phyloP scores from a whole-genome alignment of 2,113 vertebrate species.

The Hypomesus transpacificus region DNA sequence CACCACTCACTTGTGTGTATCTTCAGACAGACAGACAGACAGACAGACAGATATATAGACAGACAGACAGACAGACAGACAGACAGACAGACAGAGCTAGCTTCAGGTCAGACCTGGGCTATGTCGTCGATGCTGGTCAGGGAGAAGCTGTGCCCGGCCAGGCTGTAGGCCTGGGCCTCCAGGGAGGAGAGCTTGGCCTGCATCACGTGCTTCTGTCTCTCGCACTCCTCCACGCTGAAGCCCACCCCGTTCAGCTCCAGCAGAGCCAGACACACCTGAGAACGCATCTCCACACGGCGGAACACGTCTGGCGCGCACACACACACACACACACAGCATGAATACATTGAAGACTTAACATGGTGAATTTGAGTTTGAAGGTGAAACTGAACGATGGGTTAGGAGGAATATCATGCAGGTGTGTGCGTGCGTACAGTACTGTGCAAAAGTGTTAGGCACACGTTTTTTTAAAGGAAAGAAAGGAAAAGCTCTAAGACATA shows the following conservation, averaged over 20 bases:
- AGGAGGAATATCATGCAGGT: too few species aligned
- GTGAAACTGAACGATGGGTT: too few species aligned
- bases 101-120: conserved; percentile 76
- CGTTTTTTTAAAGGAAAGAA: too few species aligned
- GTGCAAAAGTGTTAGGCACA: too few species aligned
- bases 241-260: conserved; percentile 94
- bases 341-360: too few species aligned
- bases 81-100: background rate
- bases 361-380: too few species aligned
- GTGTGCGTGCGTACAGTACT: too few species aligned
- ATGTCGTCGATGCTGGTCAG: conserved; percentile 88
- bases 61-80: background rate
- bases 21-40: too few species aligned
- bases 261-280: conserved; percentile 87
- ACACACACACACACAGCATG: background rate
- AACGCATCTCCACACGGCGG: conserved; percentile 87
- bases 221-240: conserved; percentile 85
- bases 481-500: too few species aligned
- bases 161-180: conserved; percentile 82
- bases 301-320: conserved; percentile 74
- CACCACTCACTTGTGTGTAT: too few species aligned
- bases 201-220: conserved; percentile 91
- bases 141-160: conserved; percentile 91
- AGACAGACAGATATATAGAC: background rate
- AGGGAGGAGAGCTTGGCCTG: conserved; percentile 85